A percentile compares a stretch with the other conserved stretches of the same genome.
phyloP scores from a whole-genome alignment of 37 sponge, comb jelly and placozoan genomes.

The Crambe crambe region DNA sequence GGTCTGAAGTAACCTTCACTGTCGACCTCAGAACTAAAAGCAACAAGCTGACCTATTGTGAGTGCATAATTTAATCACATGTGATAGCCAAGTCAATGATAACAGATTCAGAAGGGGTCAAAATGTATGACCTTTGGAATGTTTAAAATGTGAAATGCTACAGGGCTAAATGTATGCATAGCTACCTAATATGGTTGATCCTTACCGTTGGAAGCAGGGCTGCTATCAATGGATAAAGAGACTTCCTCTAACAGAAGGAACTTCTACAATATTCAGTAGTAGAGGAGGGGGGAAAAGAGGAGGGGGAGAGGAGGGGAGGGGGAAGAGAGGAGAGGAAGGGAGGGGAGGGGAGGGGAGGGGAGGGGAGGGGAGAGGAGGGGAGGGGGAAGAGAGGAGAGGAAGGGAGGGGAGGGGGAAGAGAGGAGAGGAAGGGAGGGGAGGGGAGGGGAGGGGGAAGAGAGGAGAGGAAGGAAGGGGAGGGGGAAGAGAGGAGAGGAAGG shows the following conservation, averaged over 20 bases:
- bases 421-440: background rate
- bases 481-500: background rate
- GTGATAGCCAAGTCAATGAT: background rate
- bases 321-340: background rate
- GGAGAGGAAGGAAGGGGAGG: background rate
- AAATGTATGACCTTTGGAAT: background rate
- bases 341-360: background rate
- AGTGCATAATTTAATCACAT: background rate
- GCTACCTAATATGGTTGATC: too few species aligned
- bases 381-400: constrained; percentile 3
- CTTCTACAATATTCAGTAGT: too few species aligned
- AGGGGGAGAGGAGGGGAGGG: background rate
- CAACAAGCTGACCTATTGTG: background rate
- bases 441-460: background rate
- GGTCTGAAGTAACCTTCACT: background rate
- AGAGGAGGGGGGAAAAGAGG: constrained; percentile 12
- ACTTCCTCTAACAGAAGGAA: background rate
- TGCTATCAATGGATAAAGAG: background rate
- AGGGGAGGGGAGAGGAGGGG: constrained; percentile 7
- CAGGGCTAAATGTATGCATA: too few species aligned
- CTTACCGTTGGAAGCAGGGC: too few species aligned
- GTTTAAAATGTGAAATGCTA: too few species aligned
- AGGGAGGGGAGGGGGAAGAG: background rate
- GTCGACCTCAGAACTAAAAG: background rate
- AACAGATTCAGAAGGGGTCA: background rate